A percentile compares a stretch with the other conserved stretches of the same genome.
Evolutionary conservation across 2,888 invertebrate species (phyloP).

Genomic region (Oligia fasciuncula): DNA sequence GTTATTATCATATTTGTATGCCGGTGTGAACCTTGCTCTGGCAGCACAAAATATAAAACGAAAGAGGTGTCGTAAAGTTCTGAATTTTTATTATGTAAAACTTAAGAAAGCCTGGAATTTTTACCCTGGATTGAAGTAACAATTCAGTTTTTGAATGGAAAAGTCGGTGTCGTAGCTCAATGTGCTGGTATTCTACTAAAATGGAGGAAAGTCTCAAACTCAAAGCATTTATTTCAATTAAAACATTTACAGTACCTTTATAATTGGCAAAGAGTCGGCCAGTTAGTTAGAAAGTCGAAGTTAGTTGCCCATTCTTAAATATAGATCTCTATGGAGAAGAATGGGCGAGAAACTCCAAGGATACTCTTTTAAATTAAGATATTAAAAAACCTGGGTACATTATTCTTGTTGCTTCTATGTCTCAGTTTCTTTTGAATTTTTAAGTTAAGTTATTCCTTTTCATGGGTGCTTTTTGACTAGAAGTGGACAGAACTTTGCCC

Average conservation of each 20-base stretch:
- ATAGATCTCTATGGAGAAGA: too few relatives aligned
- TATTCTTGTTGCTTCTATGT: too few relatives aligned
- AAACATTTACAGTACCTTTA: too few relatives aligned
- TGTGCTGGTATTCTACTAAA: background rate
- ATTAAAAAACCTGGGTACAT: too few relatives aligned
- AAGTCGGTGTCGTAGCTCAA: background rate
- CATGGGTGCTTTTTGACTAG: background rate
- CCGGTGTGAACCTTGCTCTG: constrained; percentile 14
- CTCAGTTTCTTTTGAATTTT: background rate
- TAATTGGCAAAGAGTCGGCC: too few relatives aligned
- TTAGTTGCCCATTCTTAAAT: background rate
- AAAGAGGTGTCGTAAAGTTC: constrained; percentile 19
- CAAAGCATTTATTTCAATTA: background rate
- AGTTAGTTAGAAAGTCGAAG: background rate
- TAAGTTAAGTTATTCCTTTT: background rate
- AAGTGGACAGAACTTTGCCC: background rate
- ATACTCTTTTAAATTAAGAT: too few relatives aligned
- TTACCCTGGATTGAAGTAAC: constrained; percentile 12
- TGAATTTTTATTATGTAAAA: constrained; percentile 32
- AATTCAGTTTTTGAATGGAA: background rate
- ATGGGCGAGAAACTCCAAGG: too few relatives aligned
- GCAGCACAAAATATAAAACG: constrained; percentile 23
- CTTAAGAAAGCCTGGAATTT: background rate
- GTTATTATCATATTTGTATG: constrained; percentile 48
- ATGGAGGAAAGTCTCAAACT: background rate